phyloP scores from a whole-genome alignment of 2,113 vertebrate species.

The Neolamprologus devosi region DNA sequence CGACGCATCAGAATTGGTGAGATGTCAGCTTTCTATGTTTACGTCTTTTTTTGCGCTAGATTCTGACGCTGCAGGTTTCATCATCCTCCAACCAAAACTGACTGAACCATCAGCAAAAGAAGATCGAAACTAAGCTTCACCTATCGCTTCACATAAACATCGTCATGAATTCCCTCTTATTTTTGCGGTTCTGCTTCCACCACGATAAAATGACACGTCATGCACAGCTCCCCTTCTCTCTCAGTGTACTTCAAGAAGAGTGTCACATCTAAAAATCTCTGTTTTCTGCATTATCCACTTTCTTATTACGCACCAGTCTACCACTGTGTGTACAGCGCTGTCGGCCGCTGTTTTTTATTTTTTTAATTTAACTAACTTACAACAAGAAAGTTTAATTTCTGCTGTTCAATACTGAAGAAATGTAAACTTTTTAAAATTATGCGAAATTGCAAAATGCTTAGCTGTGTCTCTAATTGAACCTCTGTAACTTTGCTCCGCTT shows the following conservation, averaged over 20 bases:
- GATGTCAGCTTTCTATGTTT: neutral
- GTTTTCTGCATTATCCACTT: neutral
- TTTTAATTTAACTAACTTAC: neutral
- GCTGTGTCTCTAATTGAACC: neutral
- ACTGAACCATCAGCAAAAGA: neutral
- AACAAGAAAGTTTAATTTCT: neutral
- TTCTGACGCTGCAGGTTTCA: neutral
- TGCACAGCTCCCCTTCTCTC: neutral
- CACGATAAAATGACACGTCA: neutral
- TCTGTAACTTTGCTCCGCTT: neutral
- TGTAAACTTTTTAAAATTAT: neutral
- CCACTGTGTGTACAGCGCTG: neutral
- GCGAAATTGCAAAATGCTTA: neutral
- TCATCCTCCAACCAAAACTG: neutral
- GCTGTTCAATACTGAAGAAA: neutral
- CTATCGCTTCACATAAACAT: neutral
- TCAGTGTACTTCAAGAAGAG: neutral
- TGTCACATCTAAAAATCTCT: neutral
- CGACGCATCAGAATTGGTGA: neutral
- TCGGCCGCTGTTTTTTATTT: fast-evolving
- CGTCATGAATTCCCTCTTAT: neutral
- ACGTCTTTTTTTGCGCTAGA: neutral
- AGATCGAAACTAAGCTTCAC: neutral
- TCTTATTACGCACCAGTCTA: neutral
- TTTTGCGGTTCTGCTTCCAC: neutral